Percentiles rank a stretch among this genome's conserved stretches.
phyloP scores from a whole-genome alignment of 2,888 invertebrate species.

The Abrostola tripartita region DNA sequence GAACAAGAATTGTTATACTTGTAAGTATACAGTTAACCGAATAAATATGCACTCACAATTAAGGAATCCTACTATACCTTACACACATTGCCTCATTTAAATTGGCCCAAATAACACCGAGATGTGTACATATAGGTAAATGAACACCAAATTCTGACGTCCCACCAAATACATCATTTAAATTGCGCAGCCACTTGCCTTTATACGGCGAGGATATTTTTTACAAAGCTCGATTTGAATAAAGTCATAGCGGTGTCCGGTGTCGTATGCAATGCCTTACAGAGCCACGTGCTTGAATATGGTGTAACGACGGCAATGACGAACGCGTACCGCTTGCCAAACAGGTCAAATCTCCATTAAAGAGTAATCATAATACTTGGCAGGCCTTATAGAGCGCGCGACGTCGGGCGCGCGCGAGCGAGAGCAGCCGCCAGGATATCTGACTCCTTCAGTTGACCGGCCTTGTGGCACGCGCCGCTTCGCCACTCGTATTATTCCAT shows the following conservation, averaged over 20 bases:
- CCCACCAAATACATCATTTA: slow-evolving; percentile 75
- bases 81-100: slow-evolving; percentile 42
- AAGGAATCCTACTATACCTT: slow-evolving; percentile 8
- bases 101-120: slow-evolving; percentile 51
- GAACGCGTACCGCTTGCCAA: slow-evolving; percentile 70
- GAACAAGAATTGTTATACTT: slow-evolving; percentile 22
- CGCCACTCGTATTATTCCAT: slow-evolving; percentile 68
- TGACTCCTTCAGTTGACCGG: slow-evolving; percentile 79
- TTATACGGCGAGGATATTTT: slow-evolving; percentile 69
- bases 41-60: slow-evolving; percentile 22
- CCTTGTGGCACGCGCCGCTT: slow-evolving; percentile 86
- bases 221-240: slow-evolving; percentile 75
- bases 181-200: slow-evolving; percentile 65
- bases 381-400: slow-evolving; percentile 71
- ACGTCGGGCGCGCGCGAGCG: slow-evolving; percentile 59
- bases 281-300: slow-evolving; percentile 71
- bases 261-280: slow-evolving; percentile 71
- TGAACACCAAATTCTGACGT: slow-evolving; percentile 68
- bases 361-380: slow-evolving; percentile 71
- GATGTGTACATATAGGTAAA: slow-evolving; percentile 57
- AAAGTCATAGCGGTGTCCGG: slow-evolving; percentile 79
- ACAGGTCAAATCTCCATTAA: slow-evolving; percentile 71
- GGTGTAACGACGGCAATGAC: slow-evolving; percentile 73
- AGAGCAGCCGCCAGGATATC: slow-evolving; percentile 72
- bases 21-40: slow-evolving; percentile 15